A percentile compares a stretch with the other conserved stretches of the same genome.
Conservation (phyloP, 2,797 vertebrate species). For the Rhabdophis nuchalis region DNA sequence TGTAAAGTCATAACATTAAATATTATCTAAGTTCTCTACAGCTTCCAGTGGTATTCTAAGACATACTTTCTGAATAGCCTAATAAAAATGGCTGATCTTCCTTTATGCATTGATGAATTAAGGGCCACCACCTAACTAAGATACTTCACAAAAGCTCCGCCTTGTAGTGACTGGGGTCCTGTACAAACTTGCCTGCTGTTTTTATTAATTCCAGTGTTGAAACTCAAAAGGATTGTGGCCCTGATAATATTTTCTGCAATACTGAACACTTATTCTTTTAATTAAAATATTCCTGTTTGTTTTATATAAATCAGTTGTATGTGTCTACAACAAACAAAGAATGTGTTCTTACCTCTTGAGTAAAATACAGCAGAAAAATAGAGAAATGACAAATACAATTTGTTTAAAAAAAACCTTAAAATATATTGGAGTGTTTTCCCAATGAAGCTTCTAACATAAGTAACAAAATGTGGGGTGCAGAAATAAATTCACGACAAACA, state of each 20-base stretch:
- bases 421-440: neutral
- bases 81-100: neutral
- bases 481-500: neutral
- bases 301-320: neutral
- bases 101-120: neutral
- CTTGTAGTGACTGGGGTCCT: neutral
- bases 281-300: neutral
- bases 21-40: neutral
- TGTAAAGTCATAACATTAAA: neutral
- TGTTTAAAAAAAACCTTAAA: neutral
- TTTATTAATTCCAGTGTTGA: neutral
- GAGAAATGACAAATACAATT: neutral
- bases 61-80: neutral
- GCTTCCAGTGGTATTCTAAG: neutral
- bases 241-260: neutral
- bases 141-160: neutral
- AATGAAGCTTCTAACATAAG: neutral
- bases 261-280: neutral
- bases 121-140: neutral
- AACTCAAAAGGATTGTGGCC: neutral
- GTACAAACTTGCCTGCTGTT: neutral
- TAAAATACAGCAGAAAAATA: neutral
- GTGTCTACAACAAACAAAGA: neutral
- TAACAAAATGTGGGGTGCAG: neutral
- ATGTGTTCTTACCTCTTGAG: neutral